Base-by-base conservation (phyloP, 2,113 vertebrate species). In the Gobius niger region DNA sequence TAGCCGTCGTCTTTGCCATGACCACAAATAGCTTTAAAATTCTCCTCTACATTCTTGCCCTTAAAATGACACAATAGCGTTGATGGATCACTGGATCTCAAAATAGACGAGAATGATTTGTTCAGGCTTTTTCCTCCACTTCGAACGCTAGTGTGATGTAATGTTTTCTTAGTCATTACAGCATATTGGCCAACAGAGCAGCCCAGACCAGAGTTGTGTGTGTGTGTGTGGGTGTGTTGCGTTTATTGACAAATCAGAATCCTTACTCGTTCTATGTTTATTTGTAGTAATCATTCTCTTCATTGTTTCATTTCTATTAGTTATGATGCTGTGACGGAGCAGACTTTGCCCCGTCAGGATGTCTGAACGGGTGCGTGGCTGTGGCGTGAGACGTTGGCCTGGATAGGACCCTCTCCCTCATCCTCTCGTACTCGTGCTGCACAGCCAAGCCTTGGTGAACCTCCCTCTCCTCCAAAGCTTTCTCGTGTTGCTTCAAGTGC, bases 291-390 rank as follows among this genome's bases (percentile, higher is more conserved):
- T 19, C 19, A 16, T 54, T 16, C 4, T 18, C n/a, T 54, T 10
- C 19, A 16, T 5, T 54, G 52, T 50, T 14, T 50, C 13, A 2
- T 59, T 13, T 11, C 5, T n/a, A 9, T 60, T 60, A 14, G 44
- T 15, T 44, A 9, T 34, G 44, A 40, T 6, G 60, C 16, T 8
- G 18, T 41, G 6, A 0, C 44, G 1, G 71, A 57, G 65, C 56
- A 14, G 64, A 34, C 3, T 52, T 52, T 40, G 66, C 54, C 4
- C 52, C 84, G 71, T 85, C 91, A 34, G 90, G 74, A 75, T 88
- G 94, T 65, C 94, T 88, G 13, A 95, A 90, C 5, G 94, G 94
- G 15, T 95, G 95, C 8, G 73, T 3, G 11, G 79, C 77, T 2
- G 16, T n/a, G 49, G 44, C 9, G 41, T 61, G 65, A 47, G 83